Conservation (phyloP, 92 coral and sea anemone species). For the Zoanthus sansibaricus region DNA sequence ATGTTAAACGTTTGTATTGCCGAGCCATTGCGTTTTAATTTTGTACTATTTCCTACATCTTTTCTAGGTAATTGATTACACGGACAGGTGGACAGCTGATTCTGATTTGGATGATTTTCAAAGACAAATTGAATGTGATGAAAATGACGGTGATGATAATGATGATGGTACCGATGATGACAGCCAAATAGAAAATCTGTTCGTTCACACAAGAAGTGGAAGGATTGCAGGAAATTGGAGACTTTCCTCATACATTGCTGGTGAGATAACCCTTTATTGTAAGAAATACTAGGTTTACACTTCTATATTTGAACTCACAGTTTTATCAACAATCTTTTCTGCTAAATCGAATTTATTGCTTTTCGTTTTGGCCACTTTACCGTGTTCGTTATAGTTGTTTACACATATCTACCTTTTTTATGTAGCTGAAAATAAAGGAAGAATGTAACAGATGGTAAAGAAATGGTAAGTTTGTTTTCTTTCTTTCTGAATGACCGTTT, state of each 20-base stretch:
- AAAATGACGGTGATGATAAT: slow-evolving; percentile 7
- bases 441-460: slow-evolving; percentile 5
- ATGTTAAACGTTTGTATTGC: slow-evolving; percentile 7
- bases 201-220: slow-evolving; percentile 13
- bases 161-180: slow-evolving; percentile 9
- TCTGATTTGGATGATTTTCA: slow-evolving; percentile 7
- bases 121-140: slow-evolving; percentile 4
- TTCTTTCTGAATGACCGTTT: neutral
- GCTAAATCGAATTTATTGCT: slow-evolving; percentile 7
- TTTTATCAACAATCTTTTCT: slow-evolving; percentile 5
- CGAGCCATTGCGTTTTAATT: slow-evolving; percentile 5
- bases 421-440: slow-evolving; percentile 7
- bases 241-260: slow-evolving; percentile 12
- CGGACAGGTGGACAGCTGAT: slow-evolving; percentile 9
- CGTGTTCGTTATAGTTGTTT: slow-evolving; percentile 8
- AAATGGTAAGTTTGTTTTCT: neutral
- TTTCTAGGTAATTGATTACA: slow-evolving; percentile 6
- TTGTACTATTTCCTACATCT: slow-evolving; percentile 10
- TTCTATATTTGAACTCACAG: slow-evolving; percentile 10
- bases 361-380: slow-evolving; percentile 8
- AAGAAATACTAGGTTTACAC: slow-evolving; percentile 7
- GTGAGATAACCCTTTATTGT: slow-evolving; percentile 11
- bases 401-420: slow-evolving; percentile 3
- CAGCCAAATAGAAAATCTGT: slow-evolving; percentile 11
- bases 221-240: slow-evolving; percentile 7